Conservation (phyloP, 2,888 invertebrate species). For the Caenorhabditis parvicauda region DNA sequence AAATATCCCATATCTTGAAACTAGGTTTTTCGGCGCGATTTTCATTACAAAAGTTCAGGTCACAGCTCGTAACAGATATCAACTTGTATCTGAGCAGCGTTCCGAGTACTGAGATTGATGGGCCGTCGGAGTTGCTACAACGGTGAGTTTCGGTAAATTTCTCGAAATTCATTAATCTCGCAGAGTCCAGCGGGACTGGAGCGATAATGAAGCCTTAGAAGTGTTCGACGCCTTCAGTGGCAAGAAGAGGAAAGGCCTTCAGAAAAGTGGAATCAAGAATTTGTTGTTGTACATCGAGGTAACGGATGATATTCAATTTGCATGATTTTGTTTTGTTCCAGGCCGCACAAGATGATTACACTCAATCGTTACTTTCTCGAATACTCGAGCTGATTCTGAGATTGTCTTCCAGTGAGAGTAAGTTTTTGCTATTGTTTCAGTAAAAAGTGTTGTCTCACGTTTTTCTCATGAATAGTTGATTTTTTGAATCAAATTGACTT, state of each 20-base stretch:
- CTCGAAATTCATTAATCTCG: not conserved
- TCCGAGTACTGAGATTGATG: too few relatives aligned
- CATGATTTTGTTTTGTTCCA: too few relatives aligned
- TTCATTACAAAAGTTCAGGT: too few relatives aligned
- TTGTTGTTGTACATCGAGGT: constrained; percentile 17
- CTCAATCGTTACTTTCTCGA: constrained; percentile 32
- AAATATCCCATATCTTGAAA: too few relatives aligned
- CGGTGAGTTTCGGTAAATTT: not conserved
- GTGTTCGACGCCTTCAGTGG: constrained; percentile 17
- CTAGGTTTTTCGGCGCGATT: too few relatives aligned
- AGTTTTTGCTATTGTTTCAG: not conserved
- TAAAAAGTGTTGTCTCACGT: not conserved
- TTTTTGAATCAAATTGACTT: too few relatives aligned
- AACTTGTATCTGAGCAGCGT: too few relatives aligned
- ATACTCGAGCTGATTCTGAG: constrained; percentile 34
- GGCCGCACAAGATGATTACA: constrained; percentile 18
- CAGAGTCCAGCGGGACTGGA: constrained; percentile 15
- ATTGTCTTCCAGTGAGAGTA: constrained; percentile 16
- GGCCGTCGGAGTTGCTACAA: not conserved
- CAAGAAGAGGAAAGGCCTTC: constrained; percentile 9
- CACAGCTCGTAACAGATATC: too few relatives aligned
- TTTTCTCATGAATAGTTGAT: too few relatives aligned
- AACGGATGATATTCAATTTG: too few relatives aligned
- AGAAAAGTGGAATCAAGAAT: constrained; percentile 20
- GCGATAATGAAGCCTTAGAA: constrained; percentile 18